Conservation (phyloP, 2,797 vertebrate genomes). For the Austrolebias charrua region DNA sequence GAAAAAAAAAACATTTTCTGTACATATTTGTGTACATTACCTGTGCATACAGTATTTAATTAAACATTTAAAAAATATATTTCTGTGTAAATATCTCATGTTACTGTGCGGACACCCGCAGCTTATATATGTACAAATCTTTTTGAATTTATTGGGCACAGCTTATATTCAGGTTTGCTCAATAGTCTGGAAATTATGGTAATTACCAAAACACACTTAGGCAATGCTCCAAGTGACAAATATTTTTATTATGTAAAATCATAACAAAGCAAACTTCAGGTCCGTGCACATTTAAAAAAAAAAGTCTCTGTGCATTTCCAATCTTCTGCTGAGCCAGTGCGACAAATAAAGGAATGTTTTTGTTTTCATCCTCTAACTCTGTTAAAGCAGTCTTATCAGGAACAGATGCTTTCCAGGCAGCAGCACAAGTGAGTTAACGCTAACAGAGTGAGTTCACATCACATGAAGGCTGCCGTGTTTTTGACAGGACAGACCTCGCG, state of each 20-base stretch:
- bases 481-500: conserved; percentile 19
- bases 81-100: too few relatives aligned
- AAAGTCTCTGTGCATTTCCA: neutral
- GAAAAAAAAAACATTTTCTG: too few relatives aligned
- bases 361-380: conserved; percentile 53
- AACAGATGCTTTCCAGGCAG: conserved; percentile 54
- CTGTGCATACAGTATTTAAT: too few relatives aligned
- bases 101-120: too few relatives aligned
- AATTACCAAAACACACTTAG: too few relatives aligned
- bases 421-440: conserved; percentile 68
- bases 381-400: conserved; percentile 64
- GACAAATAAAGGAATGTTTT: conserved; percentile 29
- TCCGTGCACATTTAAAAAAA: rapidly evolving
- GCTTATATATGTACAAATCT: too few relatives aligned
- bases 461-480: conserved; percentile 49
- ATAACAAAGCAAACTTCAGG: neutral
- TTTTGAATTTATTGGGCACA: too few relatives aligned
- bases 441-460: conserved; percentile 27
- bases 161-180: too few relatives aligned
- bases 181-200: too few relatives aligned
- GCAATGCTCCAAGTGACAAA: too few relatives aligned
- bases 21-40: too few relatives aligned
- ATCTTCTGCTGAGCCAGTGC: neutral
- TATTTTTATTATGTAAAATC: neutral
- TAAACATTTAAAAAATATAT: too few relatives aligned